Conservation (phyloP, 2,113 vertebrate genomes). For the Laticauda colubrina region DNA sequence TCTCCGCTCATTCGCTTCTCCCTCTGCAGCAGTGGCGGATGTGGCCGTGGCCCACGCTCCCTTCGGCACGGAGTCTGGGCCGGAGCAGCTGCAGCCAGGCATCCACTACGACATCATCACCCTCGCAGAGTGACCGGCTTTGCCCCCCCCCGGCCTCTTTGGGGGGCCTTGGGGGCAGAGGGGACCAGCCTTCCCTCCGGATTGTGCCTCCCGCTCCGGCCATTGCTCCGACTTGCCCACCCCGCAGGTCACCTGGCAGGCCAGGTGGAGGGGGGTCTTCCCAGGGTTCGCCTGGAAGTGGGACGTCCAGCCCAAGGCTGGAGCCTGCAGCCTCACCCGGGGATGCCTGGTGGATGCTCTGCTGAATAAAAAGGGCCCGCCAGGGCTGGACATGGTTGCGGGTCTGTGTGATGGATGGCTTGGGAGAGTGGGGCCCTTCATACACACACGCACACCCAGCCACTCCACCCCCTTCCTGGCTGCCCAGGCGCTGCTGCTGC, state of each 20-base stretch:
- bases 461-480: slow-evolving; percentile 30
- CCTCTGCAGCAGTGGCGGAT: slow-evolving; percentile 81
- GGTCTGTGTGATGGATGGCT: not conserved
- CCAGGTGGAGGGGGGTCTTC: not conserved
- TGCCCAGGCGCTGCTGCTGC: slow-evolving; percentile 23
- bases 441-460: not conserved
- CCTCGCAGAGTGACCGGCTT: slow-evolving; percentile 72
- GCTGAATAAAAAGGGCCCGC: not conserved
- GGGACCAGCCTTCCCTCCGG: not conserved
- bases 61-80: slow-evolving; percentile 77
- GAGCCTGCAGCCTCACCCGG: not conserved
- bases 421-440: not conserved
- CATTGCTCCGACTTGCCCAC: not conserved
- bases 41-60: slow-evolving; percentile 85
- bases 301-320: not conserved
- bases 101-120: slow-evolving; percentile 94
- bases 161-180: not conserved
- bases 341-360: not conserved
- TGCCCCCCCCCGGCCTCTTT: fast-evolving
- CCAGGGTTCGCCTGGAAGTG: not conserved
- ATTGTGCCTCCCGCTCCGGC: not conserved
- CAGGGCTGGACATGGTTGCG: not conserved
- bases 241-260: not conserved
- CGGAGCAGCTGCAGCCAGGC: slow-evolving; percentile 88
- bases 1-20: not conserved